Evolutionary conservation across 2,888 invertebrate genomes (phyloP).

Genomic region (Nysson spinosus): DNA sequence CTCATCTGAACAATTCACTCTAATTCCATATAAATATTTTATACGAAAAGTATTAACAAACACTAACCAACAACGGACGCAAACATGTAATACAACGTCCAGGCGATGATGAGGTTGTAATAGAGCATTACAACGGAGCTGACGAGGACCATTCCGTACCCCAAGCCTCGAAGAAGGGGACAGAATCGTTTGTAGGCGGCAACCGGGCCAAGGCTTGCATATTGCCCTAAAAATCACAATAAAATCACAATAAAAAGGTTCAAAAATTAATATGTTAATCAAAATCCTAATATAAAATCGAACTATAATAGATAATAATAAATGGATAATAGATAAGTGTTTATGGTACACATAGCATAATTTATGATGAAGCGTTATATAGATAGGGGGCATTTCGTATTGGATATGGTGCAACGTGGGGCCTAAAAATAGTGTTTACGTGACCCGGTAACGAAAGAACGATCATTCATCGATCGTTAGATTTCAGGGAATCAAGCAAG

Average conservation of each 20-base stretch:
- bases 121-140: constrained; percentile 87
- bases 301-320: no score
- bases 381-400: no score
- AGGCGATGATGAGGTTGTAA: constrained; percentile 87
- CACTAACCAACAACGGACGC: constrained; percentile 81
- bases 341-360: no score
- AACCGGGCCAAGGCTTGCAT: constrained; percentile 87
- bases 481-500: constrained; percentile 20
- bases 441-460: constrained; percentile 29
- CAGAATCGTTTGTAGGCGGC: constrained; percentile 89
- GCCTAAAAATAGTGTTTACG: constrained; percentile 40
- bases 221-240: constrained; percentile 80
- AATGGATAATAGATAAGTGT: no score
- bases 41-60: neutral
- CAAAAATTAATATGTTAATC: no score
- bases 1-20: neutral
- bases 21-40: no score
- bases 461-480: constrained; percentile 39
- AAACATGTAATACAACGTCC: constrained; percentile 88
- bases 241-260: constrained; percentile 15
- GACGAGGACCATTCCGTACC: constrained; percentile 88
- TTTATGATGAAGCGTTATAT: no score
- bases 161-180: constrained; percentile 86
- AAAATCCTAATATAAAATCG: no score
- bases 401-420: no score